Evolutionary conservation across 23 tunicate species (phyloP), one percentile per base, ranked within the genome.

Genomic region (Botrylloides violaceus): DNA sequence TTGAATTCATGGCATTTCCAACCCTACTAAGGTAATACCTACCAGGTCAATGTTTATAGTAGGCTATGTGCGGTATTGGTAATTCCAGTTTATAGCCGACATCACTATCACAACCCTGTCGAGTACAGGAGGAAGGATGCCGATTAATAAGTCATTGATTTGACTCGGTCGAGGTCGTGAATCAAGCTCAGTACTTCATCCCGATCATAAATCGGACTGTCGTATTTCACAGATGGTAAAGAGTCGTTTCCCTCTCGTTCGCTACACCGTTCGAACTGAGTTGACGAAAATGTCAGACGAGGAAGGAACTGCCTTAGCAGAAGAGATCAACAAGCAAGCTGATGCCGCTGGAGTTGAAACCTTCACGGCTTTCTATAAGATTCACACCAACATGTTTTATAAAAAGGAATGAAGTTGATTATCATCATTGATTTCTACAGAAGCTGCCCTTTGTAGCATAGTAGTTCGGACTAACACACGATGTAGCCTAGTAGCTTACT

Each of bases 181-280:
- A n/a, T n/a, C n/a, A n/a, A n/a, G n/a, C n/a, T n/a, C n/a, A n/a
- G n/a, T n/a, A n/a, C n/a, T n/a, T 47, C 18, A 47, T 47, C 55
- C 55, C 12, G 18, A 47, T 47, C 55, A 12, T 47, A 47, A 47
- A 12, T 12, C 12, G 12, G 18, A 12, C 18, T 12, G 18, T 47
- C 55, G 12, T 12, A 12, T 47, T 59, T 7, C 35, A 25, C 36
- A 63, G 70, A 7, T 63, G 70, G 70, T 63, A 3, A 31, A 33
- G 23, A 31, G 36, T 63, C 70, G 35, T 4, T 21, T 29, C 3
- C 70, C 70, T 27, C 47, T 36, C 74, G 36, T 36, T 18, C 74
- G 74, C 27, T 68, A 68, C 74, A 68, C 74, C 36, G 56, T 68
- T 22, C 56, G 74, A 6, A 68, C 74, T 12, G 74, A 68, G 47